These are phyloP conservation scores for Theristicus caerulescens DNA, from an alignment of 2,113 vertebrate genomes.

Conservation along the genomic window DNA sequence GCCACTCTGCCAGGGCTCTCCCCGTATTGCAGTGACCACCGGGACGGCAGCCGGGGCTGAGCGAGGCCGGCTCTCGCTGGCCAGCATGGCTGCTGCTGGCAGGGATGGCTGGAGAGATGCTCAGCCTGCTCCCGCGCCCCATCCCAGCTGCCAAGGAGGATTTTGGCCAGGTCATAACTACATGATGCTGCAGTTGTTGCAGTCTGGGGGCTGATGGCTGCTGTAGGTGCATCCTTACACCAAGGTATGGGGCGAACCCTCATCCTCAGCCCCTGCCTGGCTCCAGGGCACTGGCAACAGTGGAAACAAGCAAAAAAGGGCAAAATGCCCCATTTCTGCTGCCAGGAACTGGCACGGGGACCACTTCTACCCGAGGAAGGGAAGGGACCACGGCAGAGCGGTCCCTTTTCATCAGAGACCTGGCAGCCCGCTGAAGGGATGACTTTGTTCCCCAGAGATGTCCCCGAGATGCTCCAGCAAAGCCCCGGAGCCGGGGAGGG, in stretches of 20 bases:
- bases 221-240: neutral
- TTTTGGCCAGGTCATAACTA: neutral
- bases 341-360: neutral
- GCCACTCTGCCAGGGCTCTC: neutral
- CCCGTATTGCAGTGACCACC: rapidly evolving
- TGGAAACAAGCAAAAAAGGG: too few species aligned
- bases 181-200: neutral
- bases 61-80: neutral
- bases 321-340: neutral
- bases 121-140: neutral
- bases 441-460: neutral
- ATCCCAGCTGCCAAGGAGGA: rapidly evolving
- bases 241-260: neutral
- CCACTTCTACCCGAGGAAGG: neutral
- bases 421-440: rapidly evolving
- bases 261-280: neutral
- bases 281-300: neutral
- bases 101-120: neutral
- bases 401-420: neutral
- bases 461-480: neutral
- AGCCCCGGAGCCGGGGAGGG: rapidly evolving
- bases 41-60: neutral
- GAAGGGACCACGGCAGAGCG: rapidly evolving
- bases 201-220: neutral
- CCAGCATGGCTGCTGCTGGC: neutral